Evolutionary conservation across 2,888 invertebrate species (phyloP).

Genomic region (Kryphioiulus occultus): DNA sequence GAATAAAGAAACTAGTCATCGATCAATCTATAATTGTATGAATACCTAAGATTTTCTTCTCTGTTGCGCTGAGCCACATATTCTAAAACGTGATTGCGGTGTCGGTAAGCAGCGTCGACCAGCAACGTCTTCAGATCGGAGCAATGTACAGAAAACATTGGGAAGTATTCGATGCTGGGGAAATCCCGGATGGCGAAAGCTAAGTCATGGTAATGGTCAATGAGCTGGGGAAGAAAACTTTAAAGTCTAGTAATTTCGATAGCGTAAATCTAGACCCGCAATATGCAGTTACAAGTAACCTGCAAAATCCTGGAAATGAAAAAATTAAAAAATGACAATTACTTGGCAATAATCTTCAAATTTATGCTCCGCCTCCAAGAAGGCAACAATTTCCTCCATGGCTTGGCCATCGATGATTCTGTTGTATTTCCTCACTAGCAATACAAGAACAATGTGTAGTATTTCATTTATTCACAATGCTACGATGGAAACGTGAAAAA

Average conservation of each 20-base stretch:
- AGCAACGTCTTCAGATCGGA: not conserved
- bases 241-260: not conserved
- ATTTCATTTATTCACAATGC: not conserved
- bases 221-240: not conserved
- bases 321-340: not conserved
- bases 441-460: not conserved
- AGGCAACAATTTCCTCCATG: constrained; percentile 33
- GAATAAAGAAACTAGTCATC: not conserved
- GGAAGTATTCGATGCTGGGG: constrained; percentile 22
- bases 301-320: too few relatives aligned
- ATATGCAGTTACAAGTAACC: too few relatives aligned
- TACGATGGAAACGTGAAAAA: not conserved
- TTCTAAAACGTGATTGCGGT: constrained; percentile 26
- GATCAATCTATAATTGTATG: too few relatives aligned
- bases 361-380: not conserved
- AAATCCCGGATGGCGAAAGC: not conserved
- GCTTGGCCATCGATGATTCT: constrained; percentile 24
- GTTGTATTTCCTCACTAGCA: constrained; percentile 31
- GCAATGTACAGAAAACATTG: constrained; percentile 38
- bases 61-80: constrained; percentile 28
- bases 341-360: constrained; percentile 49
- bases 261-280: too few relatives aligned
- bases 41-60: not conserved
- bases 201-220: constrained; percentile 39
- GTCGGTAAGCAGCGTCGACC: not conserved